These are phyloP conservation scores for Trichonephila clavata DNA, from an alignment of 1,140 invertebrate genomes.

Conservation along the genomic window DNA sequence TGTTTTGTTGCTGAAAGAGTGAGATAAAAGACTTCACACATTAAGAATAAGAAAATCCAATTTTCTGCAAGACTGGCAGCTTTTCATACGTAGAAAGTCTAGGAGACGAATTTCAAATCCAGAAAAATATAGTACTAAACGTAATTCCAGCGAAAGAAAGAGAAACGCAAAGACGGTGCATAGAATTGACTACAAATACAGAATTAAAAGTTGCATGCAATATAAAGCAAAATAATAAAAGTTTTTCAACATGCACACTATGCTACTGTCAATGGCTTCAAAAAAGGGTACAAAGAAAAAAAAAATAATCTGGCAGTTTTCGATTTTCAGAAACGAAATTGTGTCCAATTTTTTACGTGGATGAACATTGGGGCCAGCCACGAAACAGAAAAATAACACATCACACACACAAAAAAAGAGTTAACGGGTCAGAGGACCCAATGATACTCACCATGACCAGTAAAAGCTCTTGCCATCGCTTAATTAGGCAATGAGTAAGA, in stretches of 20 bases:
- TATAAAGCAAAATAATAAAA: neutral
- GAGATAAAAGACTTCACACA: too few relatives aligned
- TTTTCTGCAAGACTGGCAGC: too few relatives aligned
- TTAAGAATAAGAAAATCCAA: too few relatives aligned
- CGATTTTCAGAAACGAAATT: slow-evolving; percentile 59
- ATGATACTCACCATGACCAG: neutral
- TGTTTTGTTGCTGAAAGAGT: too few relatives aligned
- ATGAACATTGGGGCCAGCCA: slow-evolving; percentile 57
- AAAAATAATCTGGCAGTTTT: slow-evolving; percentile 25
- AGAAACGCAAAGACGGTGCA: too few relatives aligned
- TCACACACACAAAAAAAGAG: slow-evolving; percentile 12
- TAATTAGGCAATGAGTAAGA: slow-evolving; percentile 20
- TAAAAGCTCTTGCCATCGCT: slow-evolving; percentile 6
- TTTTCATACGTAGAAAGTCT: too few relatives aligned
- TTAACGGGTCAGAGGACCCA: slow-evolving; percentile 54
- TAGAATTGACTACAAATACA: too few relatives aligned
- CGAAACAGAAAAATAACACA: slow-evolving; percentile 27
- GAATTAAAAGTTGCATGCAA: neutral
- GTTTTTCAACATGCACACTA: neutral
- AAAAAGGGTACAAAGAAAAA: neutral
- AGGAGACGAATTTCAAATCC: too few relatives aligned
- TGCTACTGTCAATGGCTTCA: slow-evolving; percentile 43
- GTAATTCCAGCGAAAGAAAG: too few relatives aligned
- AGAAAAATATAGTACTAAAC: too few relatives aligned
- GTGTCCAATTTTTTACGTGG: slow-evolving; percentile 67